Percentiles rank a stretch among this genome's conserved stretches.
These are phyloP conservation scores for Brachionus koreanus DNA, from an alignment of 1,140 invertebrate species.

Conservation along the genomic window DNA sequence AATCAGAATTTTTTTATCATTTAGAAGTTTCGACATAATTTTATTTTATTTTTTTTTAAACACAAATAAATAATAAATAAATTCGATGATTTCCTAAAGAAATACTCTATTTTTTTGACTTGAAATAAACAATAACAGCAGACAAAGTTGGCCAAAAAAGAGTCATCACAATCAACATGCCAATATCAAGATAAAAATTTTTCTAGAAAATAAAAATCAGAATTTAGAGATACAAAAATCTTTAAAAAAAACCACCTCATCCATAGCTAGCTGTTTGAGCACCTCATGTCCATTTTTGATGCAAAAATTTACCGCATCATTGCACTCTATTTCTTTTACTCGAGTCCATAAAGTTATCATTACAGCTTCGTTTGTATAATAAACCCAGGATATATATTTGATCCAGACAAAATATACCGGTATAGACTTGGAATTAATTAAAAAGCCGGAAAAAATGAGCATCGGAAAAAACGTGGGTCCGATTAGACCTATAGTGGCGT, in stretches of 20 bases:
- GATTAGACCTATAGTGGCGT: conserved; percentile 73
- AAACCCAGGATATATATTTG: conserved; percentile 44
- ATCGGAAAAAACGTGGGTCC: conserved; percentile 86
- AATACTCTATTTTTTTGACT: conserved; percentile 39
- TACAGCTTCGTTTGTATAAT: conserved; percentile 30
- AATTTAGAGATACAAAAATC: background rate
- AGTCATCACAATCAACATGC: background rate
- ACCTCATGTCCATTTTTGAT: conserved; percentile 39
- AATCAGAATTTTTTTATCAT: background rate
- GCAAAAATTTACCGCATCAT: background rate
- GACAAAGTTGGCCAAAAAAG: conserved; percentile 31
- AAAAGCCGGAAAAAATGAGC: conserved; percentile 89
- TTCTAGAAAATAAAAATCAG: background rate
- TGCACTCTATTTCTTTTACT: conserved; percentile 24
- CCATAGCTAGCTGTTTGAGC: conserved; percentile 1
- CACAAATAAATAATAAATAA: background rate
- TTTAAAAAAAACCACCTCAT: conserved; percentile 28
- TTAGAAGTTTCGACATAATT: background rate
- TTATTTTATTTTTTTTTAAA: background rate
- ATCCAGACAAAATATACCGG: conserved; percentile 42
- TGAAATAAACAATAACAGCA: conserved; percentile 21
- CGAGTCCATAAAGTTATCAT: conserved; percentile 31
- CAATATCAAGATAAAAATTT: conserved; percentile 21
- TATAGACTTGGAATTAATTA: conserved; percentile 69
- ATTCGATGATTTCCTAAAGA: conserved; percentile 21